A percentile compares a stretch with the other conserved stretches of the same genome.
Evolutionary conservation across 2,113 vertebrate species (phyloP).

Genomic region (Sebastes fasciatus): DNA sequence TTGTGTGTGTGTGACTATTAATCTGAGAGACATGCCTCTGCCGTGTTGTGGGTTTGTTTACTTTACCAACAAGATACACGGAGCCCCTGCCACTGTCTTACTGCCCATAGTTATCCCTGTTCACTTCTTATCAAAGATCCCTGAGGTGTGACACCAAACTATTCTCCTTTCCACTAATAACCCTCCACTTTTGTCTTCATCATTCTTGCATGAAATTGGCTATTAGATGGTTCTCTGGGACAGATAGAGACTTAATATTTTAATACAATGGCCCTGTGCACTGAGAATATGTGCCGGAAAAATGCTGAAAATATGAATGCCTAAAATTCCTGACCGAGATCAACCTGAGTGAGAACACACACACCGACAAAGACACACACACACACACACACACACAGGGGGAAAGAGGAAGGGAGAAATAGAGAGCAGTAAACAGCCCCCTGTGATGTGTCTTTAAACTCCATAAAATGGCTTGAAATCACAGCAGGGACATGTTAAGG

Average conservation of each 20-base stretch:
- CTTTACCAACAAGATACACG: constrained; percentile 52
- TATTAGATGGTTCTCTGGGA: constrained; percentile 75
- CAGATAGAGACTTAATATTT: constrained; percentile 61
- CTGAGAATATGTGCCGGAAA: constrained; percentile 43
- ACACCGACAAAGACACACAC: fast-evolving
- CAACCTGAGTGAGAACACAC: constrained; percentile 1
- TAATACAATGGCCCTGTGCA: constrained; percentile 45
- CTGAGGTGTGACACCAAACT: constrained; percentile 76
- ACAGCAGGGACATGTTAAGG: constrained; percentile 55
- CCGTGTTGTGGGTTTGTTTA: constrained; percentile 63
- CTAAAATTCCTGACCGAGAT: constrained; percentile 14
- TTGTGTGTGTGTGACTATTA: constrained; percentile 47
- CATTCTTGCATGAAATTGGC: constrained; percentile 84
- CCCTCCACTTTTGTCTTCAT: constrained; percentile 73
- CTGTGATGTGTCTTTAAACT: constrained; percentile 64
- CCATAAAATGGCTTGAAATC: constrained; percentile 63
- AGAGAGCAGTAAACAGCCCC: constrained; percentile 38
- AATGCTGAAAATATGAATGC: constrained; percentile 50
- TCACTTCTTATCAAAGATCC: constrained; percentile 70
- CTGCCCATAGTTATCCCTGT: constrained; percentile 59
- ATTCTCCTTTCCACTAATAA: constrained; percentile 73
- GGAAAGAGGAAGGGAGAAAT: constrained; percentile 1
- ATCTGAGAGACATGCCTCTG: constrained; percentile 56
- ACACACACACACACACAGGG: neutral
- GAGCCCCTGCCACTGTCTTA: constrained; percentile 18